Conservation (phyloP, 2,797 vertebrate genomes). For the Glyptemys insculpta region DNA sequence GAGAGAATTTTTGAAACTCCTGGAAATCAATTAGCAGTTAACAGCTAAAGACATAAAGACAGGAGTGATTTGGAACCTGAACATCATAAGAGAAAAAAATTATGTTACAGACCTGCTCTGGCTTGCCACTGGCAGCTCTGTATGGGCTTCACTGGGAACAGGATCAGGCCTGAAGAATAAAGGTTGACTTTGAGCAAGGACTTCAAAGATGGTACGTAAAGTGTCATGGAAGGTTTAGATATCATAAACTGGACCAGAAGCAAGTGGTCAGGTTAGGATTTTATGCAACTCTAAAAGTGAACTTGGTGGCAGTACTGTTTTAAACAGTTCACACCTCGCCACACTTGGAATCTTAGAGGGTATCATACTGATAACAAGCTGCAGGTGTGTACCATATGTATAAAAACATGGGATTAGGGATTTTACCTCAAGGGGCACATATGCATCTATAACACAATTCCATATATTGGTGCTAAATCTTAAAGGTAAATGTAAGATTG, state of each 20-base stretch:
- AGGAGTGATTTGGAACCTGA: slow-evolving; percentile 70
- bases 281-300: slow-evolving; percentile 57
- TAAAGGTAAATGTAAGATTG: not conserved
- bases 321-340: slow-evolving; percentile 73
- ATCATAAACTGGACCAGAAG: slow-evolving; percentile 62
- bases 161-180: slow-evolving; percentile 72
- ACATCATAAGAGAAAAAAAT: slow-evolving; percentile 73
- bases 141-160: slow-evolving; percentile 71
- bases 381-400: slow-evolving; percentile 80
- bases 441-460: slow-evolving; percentile 11
- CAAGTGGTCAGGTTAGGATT: slow-evolving; percentile 70
- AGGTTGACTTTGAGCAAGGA: slow-evolving; percentile 64
- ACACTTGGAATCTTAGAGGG: slow-evolving; percentile 59
- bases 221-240: slow-evolving; percentile 71
- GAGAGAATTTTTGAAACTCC: not conserved
- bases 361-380: slow-evolving; percentile 54
- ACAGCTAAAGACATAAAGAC: slow-evolving; percentile 26
- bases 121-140: slow-evolving; percentile 65
- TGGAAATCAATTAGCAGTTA: not conserved
- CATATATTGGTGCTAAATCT: not conserved
- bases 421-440: slow-evolving; percentile 35
- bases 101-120: slow-evolving; percentile 70
- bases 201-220: slow-evolving; percentile 42
- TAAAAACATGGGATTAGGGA: slow-evolving; percentile 36
- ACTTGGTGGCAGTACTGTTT: slow-evolving; percentile 71